A percentile compares a stretch with the other conserved stretches of the same genome.
These are phyloP conservation scores for Oryctolagus cuniculus DNA, from an alignment of 2,113 vertebrate species.

Conservation along the genomic window DNA sequence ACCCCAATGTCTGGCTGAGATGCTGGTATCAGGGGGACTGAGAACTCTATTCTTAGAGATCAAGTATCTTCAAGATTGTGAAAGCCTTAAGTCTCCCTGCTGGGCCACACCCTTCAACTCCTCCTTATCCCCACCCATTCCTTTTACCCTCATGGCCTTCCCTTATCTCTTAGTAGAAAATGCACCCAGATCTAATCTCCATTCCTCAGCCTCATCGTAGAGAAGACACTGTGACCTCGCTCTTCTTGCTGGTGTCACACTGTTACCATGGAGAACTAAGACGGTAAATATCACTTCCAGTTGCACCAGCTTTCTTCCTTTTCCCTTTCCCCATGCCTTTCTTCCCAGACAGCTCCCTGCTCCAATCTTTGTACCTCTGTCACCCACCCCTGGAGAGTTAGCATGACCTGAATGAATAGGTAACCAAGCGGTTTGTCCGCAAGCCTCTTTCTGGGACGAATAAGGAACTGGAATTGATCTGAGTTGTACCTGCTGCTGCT, in stretches of 20 bases:
- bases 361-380: background rate
- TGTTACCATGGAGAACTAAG: constrained; percentile 58
- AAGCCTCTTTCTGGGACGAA: background rate
- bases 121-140: background rate
- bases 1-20: constrained; percentile 31
- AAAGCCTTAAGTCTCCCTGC: constrained; percentile 17
- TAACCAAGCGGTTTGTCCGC: background rate
- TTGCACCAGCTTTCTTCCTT: constrained; percentile 34
- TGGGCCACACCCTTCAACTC: constrained; percentile 4
- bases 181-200: background rate
- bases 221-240: constrained; percentile 35
- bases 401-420: background rate
- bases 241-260: constrained; percentile 57
- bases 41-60: constrained; percentile 69
- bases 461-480: constrained; percentile 31
- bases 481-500: constrained; percentile 33
- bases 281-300: constrained; percentile 6
- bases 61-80: constrained; percentile 55
- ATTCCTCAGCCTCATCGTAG: constrained; percentile 25
- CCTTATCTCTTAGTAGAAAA: constrained; percentile 40
- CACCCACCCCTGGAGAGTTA: background rate
- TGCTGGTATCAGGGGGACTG: background rate
- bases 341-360: background rate
- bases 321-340: background rate
- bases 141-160: background rate